phyloP scores from a whole-genome alignment of 2,797 vertebrate genomes.

The Euphonia xanthogaster region DNA sequence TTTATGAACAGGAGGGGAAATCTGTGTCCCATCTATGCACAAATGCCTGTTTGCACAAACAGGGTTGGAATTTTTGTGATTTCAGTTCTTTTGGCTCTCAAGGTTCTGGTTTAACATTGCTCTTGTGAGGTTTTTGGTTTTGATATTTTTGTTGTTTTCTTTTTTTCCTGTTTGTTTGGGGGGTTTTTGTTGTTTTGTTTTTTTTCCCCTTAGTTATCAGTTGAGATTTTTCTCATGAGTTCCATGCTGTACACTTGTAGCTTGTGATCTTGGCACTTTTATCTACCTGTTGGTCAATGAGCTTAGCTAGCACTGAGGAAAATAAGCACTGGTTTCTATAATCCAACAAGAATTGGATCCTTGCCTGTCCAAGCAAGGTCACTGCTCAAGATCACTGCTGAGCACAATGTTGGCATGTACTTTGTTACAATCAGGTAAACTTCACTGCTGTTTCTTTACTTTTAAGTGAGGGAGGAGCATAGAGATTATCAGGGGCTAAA shows the following conservation, averaged over 20 bases:
- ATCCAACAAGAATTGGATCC: background rate
- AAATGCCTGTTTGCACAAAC: background rate
- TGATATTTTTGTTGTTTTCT: rapidly evolving
- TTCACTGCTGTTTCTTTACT: background rate
- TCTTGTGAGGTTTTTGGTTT: background rate
- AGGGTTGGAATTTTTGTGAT: background rate
- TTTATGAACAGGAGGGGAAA: background rate
- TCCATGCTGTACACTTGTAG: background rate
- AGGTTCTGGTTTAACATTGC: background rate
- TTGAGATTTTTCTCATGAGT: background rate
- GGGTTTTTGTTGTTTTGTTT: rapidly evolving
- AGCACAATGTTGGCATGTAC: background rate
- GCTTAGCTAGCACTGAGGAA: background rate
- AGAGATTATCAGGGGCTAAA: background rate
- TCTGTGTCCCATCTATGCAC: background rate
- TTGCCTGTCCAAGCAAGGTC: background rate
- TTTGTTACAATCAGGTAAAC: background rate
- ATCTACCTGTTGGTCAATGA: background rate
- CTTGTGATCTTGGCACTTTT: background rate
- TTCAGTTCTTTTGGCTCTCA: background rate
- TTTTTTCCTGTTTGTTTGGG: too few relatives aligned
- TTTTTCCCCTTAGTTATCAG: background rate
- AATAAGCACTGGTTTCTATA: background rate
- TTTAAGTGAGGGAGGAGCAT: background rate
- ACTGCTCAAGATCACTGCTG: background rate